Evolutionary conservation across 1,140 invertebrate species (phyloP).

Genomic region (Artemia franciscana): DNA sequence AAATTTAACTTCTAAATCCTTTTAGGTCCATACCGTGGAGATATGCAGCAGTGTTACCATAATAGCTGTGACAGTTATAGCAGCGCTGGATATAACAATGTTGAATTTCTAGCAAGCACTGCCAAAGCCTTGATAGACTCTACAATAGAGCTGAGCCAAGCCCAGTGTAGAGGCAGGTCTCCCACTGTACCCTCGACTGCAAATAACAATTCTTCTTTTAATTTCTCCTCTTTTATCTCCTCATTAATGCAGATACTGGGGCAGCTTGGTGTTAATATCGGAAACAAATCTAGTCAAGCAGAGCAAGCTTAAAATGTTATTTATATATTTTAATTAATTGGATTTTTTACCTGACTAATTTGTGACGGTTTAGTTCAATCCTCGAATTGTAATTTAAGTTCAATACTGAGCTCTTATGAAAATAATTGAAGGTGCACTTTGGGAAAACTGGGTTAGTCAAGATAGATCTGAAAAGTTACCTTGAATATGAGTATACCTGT

Average conservation of each 20-base stretch:
- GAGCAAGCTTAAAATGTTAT: not conserved
- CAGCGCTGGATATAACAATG: slow-evolving; percentile 12
- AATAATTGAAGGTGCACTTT: too few species aligned
- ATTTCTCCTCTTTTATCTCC: not conserved
- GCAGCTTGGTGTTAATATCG: not conserved
- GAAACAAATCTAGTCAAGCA: not conserved
- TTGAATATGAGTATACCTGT: too few species aligned
- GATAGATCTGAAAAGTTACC: too few species aligned
- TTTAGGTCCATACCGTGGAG: slow-evolving; percentile 21
- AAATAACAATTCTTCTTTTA: not conserved
- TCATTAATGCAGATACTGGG: not conserved
- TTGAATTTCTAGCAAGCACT: slow-evolving; percentile 14
- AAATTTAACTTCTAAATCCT: not conserved
- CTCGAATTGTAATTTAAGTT: too few species aligned
- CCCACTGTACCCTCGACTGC: not conserved
- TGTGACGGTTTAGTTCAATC: too few species aligned
- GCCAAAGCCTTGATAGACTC: slow-evolving; percentile 14
- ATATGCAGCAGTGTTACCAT: slow-evolving; percentile 23
- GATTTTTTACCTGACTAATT: too few species aligned
- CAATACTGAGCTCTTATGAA: too few species aligned
- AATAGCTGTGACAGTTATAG: slow-evolving; percentile 17
- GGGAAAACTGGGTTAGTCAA: too few species aligned
- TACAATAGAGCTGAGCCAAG: slow-evolving; percentile 11
- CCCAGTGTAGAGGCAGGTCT: not conserved
- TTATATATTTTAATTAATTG: too few species aligned